Conservation (phyloP, 1,140 invertebrate genomes). For the Aphelinus certus region DNA sequence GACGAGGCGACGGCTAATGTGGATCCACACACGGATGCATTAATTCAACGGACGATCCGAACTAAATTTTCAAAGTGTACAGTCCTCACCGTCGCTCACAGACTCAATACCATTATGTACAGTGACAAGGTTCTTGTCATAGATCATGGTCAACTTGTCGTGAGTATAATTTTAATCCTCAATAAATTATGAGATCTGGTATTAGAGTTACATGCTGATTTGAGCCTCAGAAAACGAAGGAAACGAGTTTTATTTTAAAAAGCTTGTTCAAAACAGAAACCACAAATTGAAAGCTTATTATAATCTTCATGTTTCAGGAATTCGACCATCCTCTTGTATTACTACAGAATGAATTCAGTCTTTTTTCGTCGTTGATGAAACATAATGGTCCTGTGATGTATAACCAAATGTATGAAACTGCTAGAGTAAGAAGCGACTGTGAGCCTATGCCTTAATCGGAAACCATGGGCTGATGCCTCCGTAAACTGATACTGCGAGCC, state of each 20-base stretch:
- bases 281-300: neutral
- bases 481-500: too few species aligned
- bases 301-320: slow-evolving; percentile 60
- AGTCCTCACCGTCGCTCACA: slow-evolving; percentile 74
- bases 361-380: slow-evolving; percentile 75
- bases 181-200: too few species aligned
- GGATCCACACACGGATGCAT: slow-evolving; percentile 69
- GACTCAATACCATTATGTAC: slow-evolving; percentile 68
- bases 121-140: slow-evolving; percentile 74
- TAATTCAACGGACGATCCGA: slow-evolving; percentile 65
- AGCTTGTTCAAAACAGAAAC: neutral
- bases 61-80: slow-evolving; percentile 66
- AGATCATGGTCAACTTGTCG: slow-evolving; percentile 63
- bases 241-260: neutral
- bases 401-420: slow-evolving; percentile 58
- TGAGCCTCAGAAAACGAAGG: neutral
- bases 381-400: slow-evolving; percentile 69
- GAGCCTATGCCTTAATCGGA: too few species aligned
- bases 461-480: too few species aligned
- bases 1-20: slow-evolving; percentile 85
- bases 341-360: slow-evolving; percentile 59
- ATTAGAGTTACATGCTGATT: neutral
- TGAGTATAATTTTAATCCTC: slow-evolving; percentile 43
- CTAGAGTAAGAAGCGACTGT: slow-evolving; percentile 15
- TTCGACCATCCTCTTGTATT: slow-evolving; percentile 71